These are phyloP conservation scores for Labroides dimidiatus DNA, from an alignment of 2,797 vertebrate species.

Conservation along the genomic window DNA sequence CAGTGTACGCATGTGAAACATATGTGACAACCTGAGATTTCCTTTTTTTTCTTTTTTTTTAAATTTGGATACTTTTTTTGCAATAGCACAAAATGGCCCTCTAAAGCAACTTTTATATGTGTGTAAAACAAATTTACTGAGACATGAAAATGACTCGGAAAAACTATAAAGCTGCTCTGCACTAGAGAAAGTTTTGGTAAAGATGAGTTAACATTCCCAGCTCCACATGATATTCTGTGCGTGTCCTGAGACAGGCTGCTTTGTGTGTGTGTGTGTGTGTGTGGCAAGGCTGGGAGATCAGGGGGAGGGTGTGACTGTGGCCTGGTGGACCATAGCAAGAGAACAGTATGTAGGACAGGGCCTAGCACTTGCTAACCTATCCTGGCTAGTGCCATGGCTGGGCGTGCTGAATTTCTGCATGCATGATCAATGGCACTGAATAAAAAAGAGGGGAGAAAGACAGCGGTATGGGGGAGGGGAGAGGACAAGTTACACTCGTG, in stretches of 20 bases:
- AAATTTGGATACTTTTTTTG: neutral
- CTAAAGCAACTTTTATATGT: neutral
- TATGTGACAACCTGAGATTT: slow-evolving; percentile 6
- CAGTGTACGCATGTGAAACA: neutral
- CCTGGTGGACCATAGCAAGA: slow-evolving; percentile 71
- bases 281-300: slow-evolving; percentile 48
- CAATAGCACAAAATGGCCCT: neutral
- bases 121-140: neutral
- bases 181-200: slow-evolving; percentile 55
- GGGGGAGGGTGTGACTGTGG: slow-evolving; percentile 70
- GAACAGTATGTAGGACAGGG: slow-evolving; percentile 83
- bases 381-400: slow-evolving; percentile 87
- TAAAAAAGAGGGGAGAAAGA: slow-evolving; percentile 73
- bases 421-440: slow-evolving; percentile 95
- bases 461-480: slow-evolving; percentile 63
- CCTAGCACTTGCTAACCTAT: slow-evolving; percentile 77
- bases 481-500: slow-evolving; percentile 61
- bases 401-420: slow-evolving; percentile 97
- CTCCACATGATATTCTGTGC: slow-evolving; percentile 56
- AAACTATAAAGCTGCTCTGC: slow-evolving; percentile 7
- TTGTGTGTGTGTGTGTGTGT: slow-evolving; percentile 28
- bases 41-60: neutral
- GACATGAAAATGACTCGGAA: slow-evolving; percentile 1
- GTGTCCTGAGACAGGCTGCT: slow-evolving; percentile 55
- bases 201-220: slow-evolving; percentile 61